Percentiles rank a stretch among this genome's conserved stretches.
phyloP scores from a whole-genome alignment of 2,113 vertebrate species.

The Helogale parvula region DNA sequence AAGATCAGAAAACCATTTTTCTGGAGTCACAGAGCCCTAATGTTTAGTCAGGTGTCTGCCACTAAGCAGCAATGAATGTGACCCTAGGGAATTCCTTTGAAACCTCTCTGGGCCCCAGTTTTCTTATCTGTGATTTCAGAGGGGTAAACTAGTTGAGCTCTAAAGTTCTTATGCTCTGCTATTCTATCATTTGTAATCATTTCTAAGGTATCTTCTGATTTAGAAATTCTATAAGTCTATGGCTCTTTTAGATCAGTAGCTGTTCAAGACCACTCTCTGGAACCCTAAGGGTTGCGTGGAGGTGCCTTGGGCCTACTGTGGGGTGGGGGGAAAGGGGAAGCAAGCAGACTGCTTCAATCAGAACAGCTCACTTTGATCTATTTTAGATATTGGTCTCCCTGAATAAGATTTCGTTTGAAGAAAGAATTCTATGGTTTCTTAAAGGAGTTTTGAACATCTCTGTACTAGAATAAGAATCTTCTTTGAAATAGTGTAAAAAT shows the following conservation, averaged over 20 bases:
- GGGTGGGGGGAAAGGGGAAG: background rate
- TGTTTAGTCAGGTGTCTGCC: background rate
- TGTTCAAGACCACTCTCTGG: background rate
- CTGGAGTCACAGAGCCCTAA: background rate
- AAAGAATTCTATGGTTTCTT: background rate
- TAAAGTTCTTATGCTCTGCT: background rate
- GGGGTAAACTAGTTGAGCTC: background rate
- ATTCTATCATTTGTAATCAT: background rate
- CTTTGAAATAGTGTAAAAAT: constrained; percentile 45
- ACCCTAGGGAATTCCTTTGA: background rate
- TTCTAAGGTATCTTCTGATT: background rate
- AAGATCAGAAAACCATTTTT: background rate
- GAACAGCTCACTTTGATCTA: constrained; percentile 62
- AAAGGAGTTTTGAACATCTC: background rate
- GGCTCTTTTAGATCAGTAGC: background rate
- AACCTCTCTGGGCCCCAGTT: background rate
- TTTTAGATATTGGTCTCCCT: constrained; percentile 64
- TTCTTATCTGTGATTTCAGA: background rate
- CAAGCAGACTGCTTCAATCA: constrained; percentile 43
- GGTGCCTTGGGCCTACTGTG: background rate
- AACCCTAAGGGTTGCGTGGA: background rate
- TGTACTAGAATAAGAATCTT: background rate
- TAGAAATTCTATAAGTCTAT: background rate
- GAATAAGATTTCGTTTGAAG: constrained; percentile 57
- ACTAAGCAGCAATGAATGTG: background rate